A percentile compares a stretch with the other conserved stretches of the same genome.
These are phyloP conservation scores for Ranitomeya variabilis DNA, from an alignment of 2,113 vertebrate genomes.

Conservation along the genomic window DNA sequence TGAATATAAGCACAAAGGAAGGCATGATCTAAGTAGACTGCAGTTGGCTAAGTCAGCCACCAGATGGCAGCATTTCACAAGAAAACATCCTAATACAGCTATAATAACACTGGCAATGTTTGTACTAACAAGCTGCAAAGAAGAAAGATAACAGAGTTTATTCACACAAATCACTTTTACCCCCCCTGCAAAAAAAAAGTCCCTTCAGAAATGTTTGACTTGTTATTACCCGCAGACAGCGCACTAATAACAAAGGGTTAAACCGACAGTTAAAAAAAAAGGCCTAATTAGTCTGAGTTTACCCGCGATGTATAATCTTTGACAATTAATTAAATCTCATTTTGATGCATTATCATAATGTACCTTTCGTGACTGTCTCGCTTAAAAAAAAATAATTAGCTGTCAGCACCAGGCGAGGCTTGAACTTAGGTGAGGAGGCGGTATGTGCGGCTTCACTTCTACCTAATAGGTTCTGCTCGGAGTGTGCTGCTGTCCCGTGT, in stretches of 20 bases:
- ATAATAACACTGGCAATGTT: not conserved
- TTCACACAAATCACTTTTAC: not conserved
- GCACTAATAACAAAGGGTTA: not conserved
- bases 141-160: not conserved
- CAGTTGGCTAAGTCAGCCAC: not conserved
- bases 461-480: not conserved
- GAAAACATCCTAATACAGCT: not conserved
- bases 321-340: conserved; percentile 18
- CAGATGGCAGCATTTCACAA: conserved; percentile 36
- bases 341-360: conserved; percentile 9
- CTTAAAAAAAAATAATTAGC: conserved; percentile 1
- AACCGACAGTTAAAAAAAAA: not conserved
- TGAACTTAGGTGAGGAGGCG: not conserved
- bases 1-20: conserved; percentile 44
- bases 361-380: not conserved
- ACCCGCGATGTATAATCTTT: not conserved
- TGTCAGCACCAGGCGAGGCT: not conserved
- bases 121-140: conserved; percentile 3
- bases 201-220: not conserved
- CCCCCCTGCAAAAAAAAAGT: not conserved
- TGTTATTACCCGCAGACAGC: not conserved
- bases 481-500: not conserved
- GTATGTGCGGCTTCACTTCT: not conserved
- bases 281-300: not conserved
- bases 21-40: not conserved